phyloP scores from a whole-genome alignment of 1,140 invertebrate genomes.

The Drosophila repleta region DNA sequence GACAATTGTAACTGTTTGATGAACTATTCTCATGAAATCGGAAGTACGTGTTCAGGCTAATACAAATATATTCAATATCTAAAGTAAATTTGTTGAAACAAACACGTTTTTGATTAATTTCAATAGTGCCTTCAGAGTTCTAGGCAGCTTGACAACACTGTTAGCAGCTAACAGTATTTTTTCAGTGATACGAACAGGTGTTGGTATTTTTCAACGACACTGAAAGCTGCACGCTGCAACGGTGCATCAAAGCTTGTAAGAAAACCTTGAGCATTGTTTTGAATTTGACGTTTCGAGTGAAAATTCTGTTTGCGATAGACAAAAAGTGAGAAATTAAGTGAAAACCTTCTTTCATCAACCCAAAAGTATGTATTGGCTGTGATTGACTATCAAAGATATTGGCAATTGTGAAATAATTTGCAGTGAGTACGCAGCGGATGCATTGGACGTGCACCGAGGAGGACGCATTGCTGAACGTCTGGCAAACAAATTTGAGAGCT shows the following conservation, averaged over 20 bases:
- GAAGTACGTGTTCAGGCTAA: background rate
- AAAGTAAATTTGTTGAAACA: background rate
- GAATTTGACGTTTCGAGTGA: background rate
- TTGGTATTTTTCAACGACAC: too few relatives aligned
- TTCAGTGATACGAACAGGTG: too few relatives aligned
- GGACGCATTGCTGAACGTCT: slow-evolving; percentile 10
- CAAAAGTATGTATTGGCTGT: background rate
- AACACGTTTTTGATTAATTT: too few relatives aligned
- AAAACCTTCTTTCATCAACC: background rate
- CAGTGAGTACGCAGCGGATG: slow-evolving; percentile 6
- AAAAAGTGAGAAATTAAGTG: background rate
- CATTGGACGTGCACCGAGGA: slow-evolving; percentile 14
- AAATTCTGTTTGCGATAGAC: background rate
- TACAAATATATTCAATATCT: slow-evolving; percentile 5
- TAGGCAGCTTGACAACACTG: too few relatives aligned
- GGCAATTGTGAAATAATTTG: background rate
- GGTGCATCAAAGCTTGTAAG: background rate
- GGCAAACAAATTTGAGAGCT: slow-evolving; percentile 6
- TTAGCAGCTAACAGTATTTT: background rate
- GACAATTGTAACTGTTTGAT: background rate
- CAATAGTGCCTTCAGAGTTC: too few relatives aligned
- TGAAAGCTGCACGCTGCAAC: background rate
- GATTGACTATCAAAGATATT: background rate
- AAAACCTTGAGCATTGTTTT: background rate
- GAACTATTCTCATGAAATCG: background rate